Evolutionary conservation across 92 coral and sea anemone species (phyloP).

Genomic region (Palythoa caribaeorum): DNA sequence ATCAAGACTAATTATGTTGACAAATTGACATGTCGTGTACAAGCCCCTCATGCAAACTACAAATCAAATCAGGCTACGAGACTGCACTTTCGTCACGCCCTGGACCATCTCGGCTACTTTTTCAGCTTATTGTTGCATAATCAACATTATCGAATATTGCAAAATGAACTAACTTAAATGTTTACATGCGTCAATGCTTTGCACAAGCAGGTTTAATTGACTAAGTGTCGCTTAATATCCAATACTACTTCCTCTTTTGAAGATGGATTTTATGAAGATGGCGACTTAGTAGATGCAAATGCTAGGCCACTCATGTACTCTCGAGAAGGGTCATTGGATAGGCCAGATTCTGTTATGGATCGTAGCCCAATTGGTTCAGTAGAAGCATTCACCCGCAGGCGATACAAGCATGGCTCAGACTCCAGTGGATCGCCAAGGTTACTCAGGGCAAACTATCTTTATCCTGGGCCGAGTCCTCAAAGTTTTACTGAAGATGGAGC

Average conservation of each 20-base stretch:
- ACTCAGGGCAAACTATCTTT: conserved; percentile 47
- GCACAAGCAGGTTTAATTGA: too few species aligned
- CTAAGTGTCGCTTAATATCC: background rate
- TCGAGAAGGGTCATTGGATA: conserved; percentile 74
- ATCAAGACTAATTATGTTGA: too few species aligned
- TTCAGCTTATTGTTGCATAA: too few species aligned
- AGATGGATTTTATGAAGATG: conserved; percentile 89
- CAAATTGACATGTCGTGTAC: too few species aligned
- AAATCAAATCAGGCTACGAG: too few species aligned
- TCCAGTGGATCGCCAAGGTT: conserved; percentile 85
- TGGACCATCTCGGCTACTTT: too few species aligned
- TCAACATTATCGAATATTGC: too few species aligned
- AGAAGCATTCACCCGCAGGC: conserved; percentile 91
- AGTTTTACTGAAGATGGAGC: conserved; percentile 23
- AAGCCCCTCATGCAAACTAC: too few species aligned
- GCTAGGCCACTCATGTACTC: conserved; percentile 90
- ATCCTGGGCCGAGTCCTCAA: conserved; percentile 28
- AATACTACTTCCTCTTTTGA: background rate
- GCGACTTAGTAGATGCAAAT: conserved; percentile 76
- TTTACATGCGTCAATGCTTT: too few species aligned
- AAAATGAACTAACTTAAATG: too few species aligned
- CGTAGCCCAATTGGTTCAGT: conserved; percentile 86
- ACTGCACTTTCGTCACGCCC: too few species aligned
- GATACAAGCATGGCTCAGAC: conserved; percentile 79
- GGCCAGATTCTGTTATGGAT: conserved; percentile 76